Evolutionary conservation across 2,113 vertebrate species (phyloP), one percentile per base, ranked within the genome.

Genomic region (Callipepla californica): DNA sequence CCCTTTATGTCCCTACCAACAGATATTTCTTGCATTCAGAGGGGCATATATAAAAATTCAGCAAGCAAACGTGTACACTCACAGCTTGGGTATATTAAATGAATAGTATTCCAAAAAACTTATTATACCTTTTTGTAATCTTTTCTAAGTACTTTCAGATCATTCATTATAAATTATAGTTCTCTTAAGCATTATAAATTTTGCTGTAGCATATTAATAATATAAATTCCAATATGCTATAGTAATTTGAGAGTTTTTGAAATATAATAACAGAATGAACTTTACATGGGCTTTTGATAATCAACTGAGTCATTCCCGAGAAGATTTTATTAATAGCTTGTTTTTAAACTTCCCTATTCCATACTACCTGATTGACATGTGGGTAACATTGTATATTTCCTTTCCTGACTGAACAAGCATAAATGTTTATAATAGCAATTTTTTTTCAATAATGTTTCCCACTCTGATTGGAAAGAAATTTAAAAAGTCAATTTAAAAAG

Each of bases 401-500:
- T 69, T 85, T 89, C 13, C 25, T 85, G 32, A 63, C n/a, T 80
- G 38, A 69, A 84, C 18, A 89, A 79, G 22, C 12, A 91, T 28
- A 77, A 76, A 42, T 63, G 8, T 70, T 82, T 66, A 85, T n/a
- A 69, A 87, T 58, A 58, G 75, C 84, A 7, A 72, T 47, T 91
- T 22, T 87, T 92, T 85, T 85, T 44, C 28, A 72, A 79, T 51
- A 51, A 65, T 21, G 1, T 23, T 84, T 69, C 20, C 47, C 13
- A 30, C 11, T 94, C 73, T 89, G 78, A 94, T 92, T 93, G 86
- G 48, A 20, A 58, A 20, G 40, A 68, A 85, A 77, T 74, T 94
- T 87, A 58, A 69, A 67, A 78, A 26, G 20, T 42, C 72, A 85
- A 77, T 74, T 94, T 87, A 58, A 69, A 67, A 78, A 26, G 20